A percentile compares a stretch with the other conserved stretches of the same genome.
phyloP scores from a whole-genome alignment of 2,797 vertebrate genomes.

The Lycodopsis pacificus region DNA sequence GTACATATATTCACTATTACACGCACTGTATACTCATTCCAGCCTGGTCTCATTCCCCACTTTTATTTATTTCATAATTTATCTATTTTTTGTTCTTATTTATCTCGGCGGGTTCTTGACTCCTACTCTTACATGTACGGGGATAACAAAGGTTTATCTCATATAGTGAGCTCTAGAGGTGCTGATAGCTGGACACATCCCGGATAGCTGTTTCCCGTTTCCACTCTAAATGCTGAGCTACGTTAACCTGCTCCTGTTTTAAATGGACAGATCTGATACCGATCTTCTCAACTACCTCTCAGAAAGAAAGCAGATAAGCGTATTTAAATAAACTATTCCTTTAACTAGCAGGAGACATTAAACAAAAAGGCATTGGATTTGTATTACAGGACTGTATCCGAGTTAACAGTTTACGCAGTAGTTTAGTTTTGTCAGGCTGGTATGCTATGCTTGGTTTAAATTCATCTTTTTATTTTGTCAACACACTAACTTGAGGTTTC shows the following conservation, averaged over 20 bases:
- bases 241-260: neutral
- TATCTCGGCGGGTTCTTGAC: neutral
- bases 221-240: neutral
- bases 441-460: slow-evolving; percentile 17
- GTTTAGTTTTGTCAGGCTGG: slow-evolving; percentile 11
- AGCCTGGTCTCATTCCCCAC: neutral
- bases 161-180: neutral
- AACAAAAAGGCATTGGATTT: slow-evolving; percentile 40
- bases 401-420: slow-evolving; percentile 12
- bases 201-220: neutral
- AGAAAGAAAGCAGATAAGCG: neutral
- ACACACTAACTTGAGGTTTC: slow-evolving; percentile 29
- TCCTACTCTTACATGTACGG: neutral
- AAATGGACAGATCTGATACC: neutral
- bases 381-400: slow-evolving; percentile 11
- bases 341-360: slow-evolving; percentile 18
- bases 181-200: neutral
- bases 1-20: too few species aligned
- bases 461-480: slow-evolving; percentile 16
- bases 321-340: slow-evolving; percentile 25
- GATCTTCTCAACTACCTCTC: neutral
- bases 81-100: neutral
- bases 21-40: too few species aligned
- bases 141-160: neutral
- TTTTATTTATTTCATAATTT: neutral